These are phyloP conservation scores for Drosophila nigricruria DNA, from an alignment of 2,888 invertebrate species.

Conservation along the genomic window DNA sequence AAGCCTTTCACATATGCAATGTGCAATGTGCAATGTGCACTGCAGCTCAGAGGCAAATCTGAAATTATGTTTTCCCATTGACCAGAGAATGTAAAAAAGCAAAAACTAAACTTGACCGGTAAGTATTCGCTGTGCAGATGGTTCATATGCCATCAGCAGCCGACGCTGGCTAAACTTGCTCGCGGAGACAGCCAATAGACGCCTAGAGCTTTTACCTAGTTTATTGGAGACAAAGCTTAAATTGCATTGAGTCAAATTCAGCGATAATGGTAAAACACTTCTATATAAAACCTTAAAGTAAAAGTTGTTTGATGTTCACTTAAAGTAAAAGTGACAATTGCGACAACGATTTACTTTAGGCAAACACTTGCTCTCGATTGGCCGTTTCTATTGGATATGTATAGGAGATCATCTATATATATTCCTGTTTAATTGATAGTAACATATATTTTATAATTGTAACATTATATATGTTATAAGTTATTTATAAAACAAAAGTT, in stretches of 20 bases:
- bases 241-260: conserved; percentile 54
- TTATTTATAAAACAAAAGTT: too few relatives aligned
- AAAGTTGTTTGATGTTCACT: conserved; percentile 49
- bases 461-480: too few relatives aligned
- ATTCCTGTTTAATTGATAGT: too few relatives aligned
- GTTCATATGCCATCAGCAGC: conserved; percentile 45
- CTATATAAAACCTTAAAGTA: conserved; percentile 56
- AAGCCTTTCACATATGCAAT: conserved; percentile 49
- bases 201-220: conserved; percentile 34
- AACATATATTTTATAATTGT: too few relatives aligned
- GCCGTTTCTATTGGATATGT: not conserved
- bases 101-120: conserved; percentile 52
- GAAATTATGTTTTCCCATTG: conserved; percentile 35
- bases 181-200: conserved; percentile 30
- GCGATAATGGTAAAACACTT: conserved; percentile 61
- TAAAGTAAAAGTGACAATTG: conserved; percentile 65
- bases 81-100: conserved; percentile 44
- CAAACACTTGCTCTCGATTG: not conserved
- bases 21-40: conserved; percentile 11
- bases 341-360: conserved; percentile 55
- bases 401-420: not conserved
- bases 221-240: conserved; percentile 63
- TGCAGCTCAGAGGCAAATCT: conserved; percentile 49
- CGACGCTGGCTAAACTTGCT: conserved; percentile 44
- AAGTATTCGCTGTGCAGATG: conserved; percentile 49